Base-by-base conservation (phyloP, 37 sponge, comb jelly and placozoan genomes). In the Theonella swinhoei region DNA sequence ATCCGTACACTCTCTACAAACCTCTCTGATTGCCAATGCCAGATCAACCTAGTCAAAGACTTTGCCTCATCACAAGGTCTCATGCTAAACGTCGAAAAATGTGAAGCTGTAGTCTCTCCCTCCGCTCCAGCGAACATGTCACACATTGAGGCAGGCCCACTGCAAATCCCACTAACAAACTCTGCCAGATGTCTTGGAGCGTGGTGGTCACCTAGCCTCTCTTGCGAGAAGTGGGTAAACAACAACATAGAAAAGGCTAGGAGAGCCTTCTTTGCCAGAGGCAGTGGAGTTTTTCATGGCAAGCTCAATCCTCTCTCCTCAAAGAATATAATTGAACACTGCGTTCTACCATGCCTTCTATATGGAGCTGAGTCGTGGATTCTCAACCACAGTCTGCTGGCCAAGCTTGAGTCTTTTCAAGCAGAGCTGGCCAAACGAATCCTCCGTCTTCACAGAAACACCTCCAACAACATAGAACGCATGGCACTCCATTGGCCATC, bases 1-100 rank as follows among this genome's bases (percentile, higher is more conserved):
- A 74, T 74, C 29, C 24, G 75, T 4, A 43, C 75, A 43, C 11
- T 9, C 22, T 19, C 75, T 24, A 74, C 75, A 5, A 74, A 74
- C 32, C 8, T 42, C 24, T 5, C 24, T 5, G 75, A 74, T 28
- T 47, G 54, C 54, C 7, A 47, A 14, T 14, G 7, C 7, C 54
- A 47, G 54, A 47, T 47, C 11, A 14, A 7, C 11, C 54, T 47
- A 7, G 54, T 47, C 54, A 47, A 14, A 14, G 14, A 47, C 54
- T 47, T 17, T 47, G 54, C 54, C 54, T 47, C 54, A 7, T 47
- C 54, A 17, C 54, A 47, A 47, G 54, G 54, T 14, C 54, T 47
- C 11, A 14, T 14, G 7, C 54, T 47, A 7, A 47, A 47, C 14
- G 54, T 47, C 54, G 14, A 14, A 17, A 47, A 47, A 47, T 47